These are phyloP conservation scores for Neosilurus mollespiculum DNA, from an alignment of 2,797 vertebrate species.

Conservation along the genomic window DNA sequence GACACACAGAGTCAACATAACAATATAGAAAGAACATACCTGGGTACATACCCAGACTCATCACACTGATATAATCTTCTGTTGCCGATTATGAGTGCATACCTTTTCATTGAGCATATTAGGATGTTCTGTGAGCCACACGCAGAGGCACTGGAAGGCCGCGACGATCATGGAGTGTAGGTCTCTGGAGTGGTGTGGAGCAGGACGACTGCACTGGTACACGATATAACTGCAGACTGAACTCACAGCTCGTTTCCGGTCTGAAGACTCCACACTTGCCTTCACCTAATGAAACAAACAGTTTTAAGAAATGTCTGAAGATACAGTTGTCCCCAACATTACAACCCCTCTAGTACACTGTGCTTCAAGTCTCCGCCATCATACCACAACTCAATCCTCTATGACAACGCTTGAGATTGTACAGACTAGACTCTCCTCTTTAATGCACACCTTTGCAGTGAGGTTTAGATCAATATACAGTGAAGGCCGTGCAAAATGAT, in stretches of 20 bases:
- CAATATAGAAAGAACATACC: not conserved
- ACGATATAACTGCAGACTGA: constrained; percentile 88
- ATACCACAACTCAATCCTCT: not conserved
- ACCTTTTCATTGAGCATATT: constrained; percentile 89
- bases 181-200: constrained; percentile 88
- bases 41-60: not conserved
- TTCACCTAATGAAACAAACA: constrained; percentile 68
- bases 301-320: not conserved
- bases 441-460: not conserved
- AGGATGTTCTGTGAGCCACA: constrained; percentile 88
- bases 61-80: not conserved
- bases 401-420: not conserved
- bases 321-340: not conserved
- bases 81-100: not conserved
- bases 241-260: constrained; percentile 79
- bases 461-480: not conserved
- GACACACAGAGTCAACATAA: not conserved
- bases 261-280: constrained; percentile 78
- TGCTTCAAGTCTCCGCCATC: not conserved
- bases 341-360: not conserved
- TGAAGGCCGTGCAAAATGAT: not conserved
- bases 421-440: not conserved
- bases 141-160: constrained; percentile 89
- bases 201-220: constrained; percentile 89
- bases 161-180: constrained; percentile 95